These are phyloP conservation scores for Acipenser oxyrinchus DNA, from an alignment of 2,797 vertebrate species.

Conservation along the genomic window DNA sequence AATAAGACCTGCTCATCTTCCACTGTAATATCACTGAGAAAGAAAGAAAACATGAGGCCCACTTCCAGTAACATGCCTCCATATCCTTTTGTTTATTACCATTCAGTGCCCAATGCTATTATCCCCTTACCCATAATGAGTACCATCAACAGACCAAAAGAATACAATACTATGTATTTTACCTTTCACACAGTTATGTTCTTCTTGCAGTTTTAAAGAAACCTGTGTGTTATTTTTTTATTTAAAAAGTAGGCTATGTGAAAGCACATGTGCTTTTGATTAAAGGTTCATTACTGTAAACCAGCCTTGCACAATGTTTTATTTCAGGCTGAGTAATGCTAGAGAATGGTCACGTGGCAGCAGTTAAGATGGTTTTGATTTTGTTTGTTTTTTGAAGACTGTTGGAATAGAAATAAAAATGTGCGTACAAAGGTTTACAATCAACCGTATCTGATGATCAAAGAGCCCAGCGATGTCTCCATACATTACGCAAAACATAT, in stretches of 20 bases:
- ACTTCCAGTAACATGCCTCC: too few relatives aligned
- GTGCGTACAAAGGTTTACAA: not conserved
- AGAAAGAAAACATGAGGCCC: too few relatives aligned
- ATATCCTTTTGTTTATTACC: too few relatives aligned
- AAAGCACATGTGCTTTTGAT: conserved; percentile 3
- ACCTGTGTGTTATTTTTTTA: too few relatives aligned
- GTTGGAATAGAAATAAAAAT: not conserved
- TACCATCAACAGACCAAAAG: too few relatives aligned
- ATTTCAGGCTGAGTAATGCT: not conserved
- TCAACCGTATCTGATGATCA: not conserved
- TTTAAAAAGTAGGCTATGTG: not conserved
- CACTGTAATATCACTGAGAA: too few relatives aligned
- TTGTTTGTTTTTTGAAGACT: not conserved
- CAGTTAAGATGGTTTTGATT: not conserved
- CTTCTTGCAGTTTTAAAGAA: too few relatives aligned
- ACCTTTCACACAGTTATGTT: too few relatives aligned
- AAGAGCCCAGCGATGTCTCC: not conserved
- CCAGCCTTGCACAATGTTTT: not conserved
- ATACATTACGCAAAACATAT: not conserved
- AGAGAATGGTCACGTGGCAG: not conserved
- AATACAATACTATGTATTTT: too few relatives aligned
- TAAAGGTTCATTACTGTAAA: conserved; percentile 4
- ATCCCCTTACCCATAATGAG: too few relatives aligned
- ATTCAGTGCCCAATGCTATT: too few relatives aligned
- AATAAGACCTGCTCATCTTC: too few relatives aligned